Conservation (phyloP, 1,140 invertebrate genomes). For the Cotesia vestalis region DNA sequence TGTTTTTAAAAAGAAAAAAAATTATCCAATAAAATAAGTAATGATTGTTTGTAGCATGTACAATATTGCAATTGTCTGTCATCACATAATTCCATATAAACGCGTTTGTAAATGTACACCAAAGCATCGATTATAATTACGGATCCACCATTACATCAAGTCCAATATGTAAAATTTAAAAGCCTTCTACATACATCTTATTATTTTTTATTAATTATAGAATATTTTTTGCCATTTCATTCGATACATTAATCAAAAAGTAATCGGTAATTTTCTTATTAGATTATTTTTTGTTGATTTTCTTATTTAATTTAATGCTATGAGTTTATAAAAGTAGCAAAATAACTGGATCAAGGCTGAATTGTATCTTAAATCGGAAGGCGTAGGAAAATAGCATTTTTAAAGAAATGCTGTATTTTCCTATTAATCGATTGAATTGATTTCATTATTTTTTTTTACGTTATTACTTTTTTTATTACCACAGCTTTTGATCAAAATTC, state of each 20-base stretch:
- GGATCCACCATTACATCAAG: not conserved
- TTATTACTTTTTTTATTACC: conserved; percentile 13
- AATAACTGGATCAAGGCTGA: conserved; percentile 61
- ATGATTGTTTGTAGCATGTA: conserved; percentile 3
- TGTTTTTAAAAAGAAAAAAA: conserved; percentile 2
- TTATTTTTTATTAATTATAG: not conserved
- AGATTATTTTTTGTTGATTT: not conserved
- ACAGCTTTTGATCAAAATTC: not conserved
- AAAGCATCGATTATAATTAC: not conserved
- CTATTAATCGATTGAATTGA: conserved; percentile 15
- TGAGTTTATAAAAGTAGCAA: conserved; percentile 61
- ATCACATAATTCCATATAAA: too few species aligned
- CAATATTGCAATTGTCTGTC: not conserved
- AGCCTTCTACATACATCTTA: not conserved
- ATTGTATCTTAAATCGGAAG: conserved; percentile 47
- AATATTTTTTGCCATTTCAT: conserved; percentile 1
- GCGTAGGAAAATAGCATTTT: conserved; percentile 37
- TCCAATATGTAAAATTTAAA: conserved; percentile 9
- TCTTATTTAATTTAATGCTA: conserved; percentile 39
- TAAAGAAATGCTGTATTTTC: conserved; percentile 18
- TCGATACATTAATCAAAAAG: not conserved
- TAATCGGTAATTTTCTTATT: not conserved
- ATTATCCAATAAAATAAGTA: not conserved
- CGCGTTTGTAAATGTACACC: not conserved
- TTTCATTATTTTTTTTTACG: too few species aligned